phyloP scores from a whole-genome alignment of 2,888 invertebrate species.

The Pachydiplax longipennis region DNA sequence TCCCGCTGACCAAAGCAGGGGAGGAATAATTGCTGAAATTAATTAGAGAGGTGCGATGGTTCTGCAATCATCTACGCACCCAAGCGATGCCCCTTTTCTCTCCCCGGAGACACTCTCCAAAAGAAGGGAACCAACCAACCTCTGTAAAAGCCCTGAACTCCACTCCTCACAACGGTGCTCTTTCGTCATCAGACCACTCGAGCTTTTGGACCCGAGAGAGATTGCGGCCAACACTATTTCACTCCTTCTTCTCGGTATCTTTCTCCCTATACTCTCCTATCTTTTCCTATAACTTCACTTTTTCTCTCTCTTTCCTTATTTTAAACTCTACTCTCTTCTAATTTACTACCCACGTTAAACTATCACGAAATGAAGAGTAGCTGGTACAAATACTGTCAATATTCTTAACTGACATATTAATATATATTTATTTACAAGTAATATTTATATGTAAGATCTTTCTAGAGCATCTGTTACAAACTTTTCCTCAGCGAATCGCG shows the following conservation, averaged over 20 bases:
- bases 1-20: not conserved
- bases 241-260: not conserved
- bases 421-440: too few species aligned
- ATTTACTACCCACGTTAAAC: too few species aligned
- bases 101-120: not conserved
- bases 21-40: constrained; percentile 27
- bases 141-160: not conserved
- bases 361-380: too few species aligned
- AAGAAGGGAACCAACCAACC: not conserved
- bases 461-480: too few species aligned
- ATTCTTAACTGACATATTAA: too few species aligned
- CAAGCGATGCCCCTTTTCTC: not conserved
- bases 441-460: too few species aligned
- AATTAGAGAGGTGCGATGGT: constrained; percentile 26
- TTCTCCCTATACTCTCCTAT: not conserved
- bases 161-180: not conserved
- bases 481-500: too few species aligned
- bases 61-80: not conserved
- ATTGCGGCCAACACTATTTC: not conserved
- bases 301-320: not conserved
- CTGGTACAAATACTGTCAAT: too few species aligned
- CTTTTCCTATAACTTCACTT: not conserved
- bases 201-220: constrained; percentile 3
- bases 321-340: too few species aligned
- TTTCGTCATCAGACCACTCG: constrained; percentile 10